Conservation (phyloP, 2,888 invertebrate species). For the Geophilus truncorum region DNA sequence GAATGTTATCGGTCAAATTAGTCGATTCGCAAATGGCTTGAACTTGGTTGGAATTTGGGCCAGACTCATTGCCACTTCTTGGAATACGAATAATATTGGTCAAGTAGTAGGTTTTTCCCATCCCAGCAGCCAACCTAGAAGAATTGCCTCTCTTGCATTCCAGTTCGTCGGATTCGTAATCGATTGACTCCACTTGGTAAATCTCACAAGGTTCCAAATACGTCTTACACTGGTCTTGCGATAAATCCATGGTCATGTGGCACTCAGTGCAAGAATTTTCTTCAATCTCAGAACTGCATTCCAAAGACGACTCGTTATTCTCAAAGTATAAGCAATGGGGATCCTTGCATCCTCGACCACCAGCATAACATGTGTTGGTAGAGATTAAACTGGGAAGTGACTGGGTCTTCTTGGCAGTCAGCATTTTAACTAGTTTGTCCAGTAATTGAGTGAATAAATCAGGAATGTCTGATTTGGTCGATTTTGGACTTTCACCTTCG, state of each 20-base stretch:
- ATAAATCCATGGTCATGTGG: too few relatives aligned
- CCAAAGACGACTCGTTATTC: background rate
- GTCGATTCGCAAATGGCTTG: background rate
- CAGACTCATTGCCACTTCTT: background rate
- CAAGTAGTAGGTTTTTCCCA: background rate
- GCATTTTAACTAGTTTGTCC: background rate
- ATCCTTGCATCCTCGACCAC: background rate
- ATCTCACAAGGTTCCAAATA: background rate
- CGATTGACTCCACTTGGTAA: background rate
- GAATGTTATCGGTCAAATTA: background rate
- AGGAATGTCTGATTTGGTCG: slow-evolving; percentile 29
- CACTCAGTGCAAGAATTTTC: background rate
- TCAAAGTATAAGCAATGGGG: background rate
- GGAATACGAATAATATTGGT: slow-evolving; percentile 14
- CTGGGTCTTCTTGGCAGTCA: background rate
- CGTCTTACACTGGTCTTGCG: background rate
- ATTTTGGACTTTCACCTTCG: background rate
- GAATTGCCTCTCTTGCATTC: background rate
- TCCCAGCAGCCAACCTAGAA: background rate
- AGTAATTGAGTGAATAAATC: slow-evolving; percentile 10
- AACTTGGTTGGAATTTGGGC: background rate
- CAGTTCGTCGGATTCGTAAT: background rate
- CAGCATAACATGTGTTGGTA: background rate
- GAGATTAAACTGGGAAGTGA: background rate
- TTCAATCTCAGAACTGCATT: background rate